These are phyloP conservation scores for Glomeris maerens DNA, from an alignment of 1,140 invertebrate genomes.

Conservation along the genomic window DNA sequence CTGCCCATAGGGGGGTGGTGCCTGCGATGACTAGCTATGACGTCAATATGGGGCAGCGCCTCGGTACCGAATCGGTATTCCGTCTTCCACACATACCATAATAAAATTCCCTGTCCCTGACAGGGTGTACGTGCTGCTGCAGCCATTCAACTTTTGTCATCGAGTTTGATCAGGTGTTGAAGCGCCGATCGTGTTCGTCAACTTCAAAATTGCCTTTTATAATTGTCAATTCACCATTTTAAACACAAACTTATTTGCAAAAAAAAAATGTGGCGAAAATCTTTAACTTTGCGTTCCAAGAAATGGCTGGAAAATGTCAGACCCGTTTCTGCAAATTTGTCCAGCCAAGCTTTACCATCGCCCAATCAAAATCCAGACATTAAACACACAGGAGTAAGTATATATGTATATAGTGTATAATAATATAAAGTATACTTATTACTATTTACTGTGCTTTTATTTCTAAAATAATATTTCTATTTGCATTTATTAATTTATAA, in stretches of 20 bases:
- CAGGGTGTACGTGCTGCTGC: too few species aligned
- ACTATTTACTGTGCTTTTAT: neutral
- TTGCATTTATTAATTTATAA: slow-evolving; percentile 16
- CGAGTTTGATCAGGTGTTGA: too few species aligned
- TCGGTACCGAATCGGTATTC: too few species aligned
- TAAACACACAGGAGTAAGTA: slow-evolving; percentile 26
- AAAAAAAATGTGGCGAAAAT: neutral
- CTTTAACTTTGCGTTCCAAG: neutral
- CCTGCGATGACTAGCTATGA: too few species aligned
- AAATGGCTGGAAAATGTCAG: neutral
- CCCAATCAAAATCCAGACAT: slow-evolving; percentile 26
- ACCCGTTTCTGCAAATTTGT: neutral
- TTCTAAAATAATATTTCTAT: slow-evolving; percentile 8
- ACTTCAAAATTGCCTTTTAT: neutral
- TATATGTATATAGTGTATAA: neutral
- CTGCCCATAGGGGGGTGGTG: too few species aligned
- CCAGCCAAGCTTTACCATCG: slow-evolving; percentile 18
- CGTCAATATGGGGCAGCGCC: too few species aligned
- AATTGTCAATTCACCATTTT: neutral
- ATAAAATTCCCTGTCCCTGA: too few species aligned
- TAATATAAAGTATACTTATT: neutral
- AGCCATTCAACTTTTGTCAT: too few species aligned
- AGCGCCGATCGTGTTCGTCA: neutral
- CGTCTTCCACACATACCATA: too few species aligned
- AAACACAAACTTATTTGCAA: neutral